These are phyloP conservation scores for Varecia variegata DNA, from an alignment of 2,797 vertebrate species.

Conservation along the genomic window DNA sequence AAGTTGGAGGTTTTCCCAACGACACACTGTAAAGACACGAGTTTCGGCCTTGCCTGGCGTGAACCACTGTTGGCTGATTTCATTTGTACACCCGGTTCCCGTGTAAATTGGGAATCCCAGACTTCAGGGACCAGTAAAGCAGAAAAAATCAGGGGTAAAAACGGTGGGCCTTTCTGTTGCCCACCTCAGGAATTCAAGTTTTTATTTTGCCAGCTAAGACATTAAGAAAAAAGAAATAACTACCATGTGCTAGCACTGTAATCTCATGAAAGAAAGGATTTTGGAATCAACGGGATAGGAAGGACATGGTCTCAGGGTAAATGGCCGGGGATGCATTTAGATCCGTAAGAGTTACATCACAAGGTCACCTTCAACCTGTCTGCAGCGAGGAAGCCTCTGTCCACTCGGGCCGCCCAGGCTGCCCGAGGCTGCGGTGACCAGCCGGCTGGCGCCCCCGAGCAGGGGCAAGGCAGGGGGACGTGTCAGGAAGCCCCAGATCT, in stretches of 20 bases:
- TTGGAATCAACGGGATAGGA: not conserved
- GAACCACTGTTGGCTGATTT: fast-evolving
- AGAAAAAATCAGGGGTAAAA: not conserved
- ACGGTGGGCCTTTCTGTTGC: fast-evolving
- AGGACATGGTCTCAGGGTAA: not conserved
- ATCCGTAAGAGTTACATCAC: not conserved
- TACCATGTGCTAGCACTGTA: not conserved
- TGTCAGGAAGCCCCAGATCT: fast-evolving
- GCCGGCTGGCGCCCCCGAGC: not conserved
- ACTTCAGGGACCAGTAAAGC: not conserved
- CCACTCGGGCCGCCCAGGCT: not conserved
- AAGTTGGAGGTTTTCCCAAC: not conserved
- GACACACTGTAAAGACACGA: fast-evolving
- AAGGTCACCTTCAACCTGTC: not conserved
- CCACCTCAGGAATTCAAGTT: not conserved
- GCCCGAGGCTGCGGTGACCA: not conserved
- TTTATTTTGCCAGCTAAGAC: not conserved
- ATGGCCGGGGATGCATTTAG: not conserved
- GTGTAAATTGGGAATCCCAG: too few relatives aligned
- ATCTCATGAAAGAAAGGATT: not conserved
- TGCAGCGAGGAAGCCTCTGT: not conserved
- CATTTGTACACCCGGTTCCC: fast-evolving
- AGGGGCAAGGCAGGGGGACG: not conserved
- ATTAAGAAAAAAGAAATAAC: not conserved
- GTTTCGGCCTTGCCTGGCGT: too few relatives aligned